Base-by-base conservation (phyloP, 2,888 invertebrate genomes). In the Ecdyonurus torrentis region DNA sequence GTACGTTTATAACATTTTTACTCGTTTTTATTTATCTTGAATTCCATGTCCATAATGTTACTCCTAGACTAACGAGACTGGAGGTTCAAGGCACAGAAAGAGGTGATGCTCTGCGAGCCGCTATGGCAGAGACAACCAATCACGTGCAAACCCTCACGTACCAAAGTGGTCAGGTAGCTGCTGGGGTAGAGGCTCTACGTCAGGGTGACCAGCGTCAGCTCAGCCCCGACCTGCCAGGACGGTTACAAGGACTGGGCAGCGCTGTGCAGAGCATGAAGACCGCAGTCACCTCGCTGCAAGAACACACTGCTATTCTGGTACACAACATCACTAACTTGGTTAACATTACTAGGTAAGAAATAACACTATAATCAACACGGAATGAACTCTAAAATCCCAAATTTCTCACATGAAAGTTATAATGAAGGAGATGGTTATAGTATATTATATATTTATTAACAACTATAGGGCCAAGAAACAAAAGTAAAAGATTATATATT, bases 51-150 rank as follows among this genome's bases (percentile, higher is more conserved):
- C 25, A 53, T 25, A 63, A n/a, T 61, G 25, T 52, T 53, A 63
- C 61, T 68, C 66, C 1, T 68, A 76, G 76, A 67, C 64, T 79
- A 61, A 73, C 73, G 23, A 71, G 72, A 61, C 69, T 78, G 19
- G 74, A 78, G 69, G 71, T 73, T 0, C 73, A 74, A 66, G 72
- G 71, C 23, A 68, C 71, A 61, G 78, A 74, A 19, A 75, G 75
- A 58, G 69, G 74, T 65, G 77, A 78, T 19, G 72, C 72, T 0
- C 63, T 78, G 55, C 71, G 69, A 52, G 69, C 71, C 1, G 77
- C 78, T 63, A 70, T 78, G 59, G 67, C 74, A 60, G 75, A 78
- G 61, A 71, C 74, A 23, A 69, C 71, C 37, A 71, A 73, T 23
- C 71, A 75, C 50, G 65, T 77, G 52, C 75, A 77, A n/a, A 5